Percentiles rank a stretch among this genome's conserved stretches.
Evolutionary conservation across 2,113 vertebrate genomes (phyloP).

Genomic region (Pandion haliaetus): DNA sequence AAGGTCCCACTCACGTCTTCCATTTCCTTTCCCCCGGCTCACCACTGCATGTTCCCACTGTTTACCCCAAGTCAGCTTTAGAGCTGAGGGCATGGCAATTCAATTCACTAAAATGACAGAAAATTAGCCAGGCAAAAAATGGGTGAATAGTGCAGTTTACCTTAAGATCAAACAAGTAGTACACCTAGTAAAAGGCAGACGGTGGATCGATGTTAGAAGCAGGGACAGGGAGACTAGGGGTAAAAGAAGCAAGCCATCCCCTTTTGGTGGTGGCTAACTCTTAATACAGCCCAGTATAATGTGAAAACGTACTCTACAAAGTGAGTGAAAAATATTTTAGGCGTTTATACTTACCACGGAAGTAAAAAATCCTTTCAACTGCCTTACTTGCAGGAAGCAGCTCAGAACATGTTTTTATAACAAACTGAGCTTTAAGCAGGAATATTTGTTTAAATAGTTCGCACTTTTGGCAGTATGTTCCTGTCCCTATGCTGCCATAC

Average conservation of each 20-base stretch:
- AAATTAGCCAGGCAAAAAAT: neutral
- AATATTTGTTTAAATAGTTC: neutral
- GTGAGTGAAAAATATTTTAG: neutral
- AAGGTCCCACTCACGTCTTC: neutral
- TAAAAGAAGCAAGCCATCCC: neutral
- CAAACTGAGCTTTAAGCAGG: neutral
- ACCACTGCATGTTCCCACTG: neutral
- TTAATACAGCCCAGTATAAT: neutral
- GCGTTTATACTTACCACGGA: neutral
- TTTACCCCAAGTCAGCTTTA: neutral
- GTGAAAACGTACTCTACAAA: neutral
- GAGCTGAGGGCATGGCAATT: neutral
- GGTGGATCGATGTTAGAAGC: neutral
- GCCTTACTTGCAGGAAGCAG: neutral
- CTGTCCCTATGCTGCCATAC: neutral
- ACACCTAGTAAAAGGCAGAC: neutral
- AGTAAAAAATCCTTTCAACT: neutral
- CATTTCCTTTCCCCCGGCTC: neutral
- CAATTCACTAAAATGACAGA: neutral
- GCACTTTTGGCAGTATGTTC: neutral
- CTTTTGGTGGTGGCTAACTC: neutral
- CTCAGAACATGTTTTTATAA: neutral
- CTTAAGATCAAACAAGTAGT: neutral
- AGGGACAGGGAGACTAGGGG: neutral
- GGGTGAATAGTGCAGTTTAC: neutral